phyloP scores from a whole-genome alignment of 2,888 invertebrate genomes.

The Geotrupes spiniger region DNA sequence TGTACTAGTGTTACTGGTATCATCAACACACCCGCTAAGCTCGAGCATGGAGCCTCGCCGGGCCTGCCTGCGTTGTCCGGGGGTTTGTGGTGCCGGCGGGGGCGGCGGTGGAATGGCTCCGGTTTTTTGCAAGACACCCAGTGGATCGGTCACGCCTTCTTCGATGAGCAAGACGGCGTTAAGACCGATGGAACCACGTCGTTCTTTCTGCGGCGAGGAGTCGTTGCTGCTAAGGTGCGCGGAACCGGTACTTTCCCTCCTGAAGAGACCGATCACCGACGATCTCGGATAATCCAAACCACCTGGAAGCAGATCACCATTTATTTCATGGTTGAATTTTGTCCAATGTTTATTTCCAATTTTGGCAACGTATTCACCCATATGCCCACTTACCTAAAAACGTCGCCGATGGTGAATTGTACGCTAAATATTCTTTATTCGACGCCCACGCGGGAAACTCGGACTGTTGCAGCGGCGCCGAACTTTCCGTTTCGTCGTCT shows the following conservation, averaged over 20 bases:
- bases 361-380: too few relatives aligned
- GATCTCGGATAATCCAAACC: constrained; percentile 86
- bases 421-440: constrained; percentile 89
- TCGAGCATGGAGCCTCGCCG: constrained; percentile 81
- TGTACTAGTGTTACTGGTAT: constrained; percentile 37
- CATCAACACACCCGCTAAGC: constrained; percentile 65
- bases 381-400: constrained; percentile 83
- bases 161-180: constrained; percentile 60
- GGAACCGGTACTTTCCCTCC: constrained; percentile 77
- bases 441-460: constrained; percentile 96
- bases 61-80: constrained; percentile 65
- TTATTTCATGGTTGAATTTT: too few relatives aligned
- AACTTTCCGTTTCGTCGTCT: constrained; percentile 69
- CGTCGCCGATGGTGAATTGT: constrained; percentile 87
- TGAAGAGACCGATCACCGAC: constrained; percentile 86
- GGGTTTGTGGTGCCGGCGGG: constrained; percentile 60
- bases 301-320: too few relatives aligned
- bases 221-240: constrained; percentile 55
- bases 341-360: too few relatives aligned
- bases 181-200: constrained; percentile 41
- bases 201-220: constrained; percentile 48
- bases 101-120: constrained; percentile 48
- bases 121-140: constrained; percentile 42
- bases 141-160: constrained; percentile 51
- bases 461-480: constrained; percentile 62